These are phyloP conservation scores for Cliona cf. orientalis DNA, from an alignment of 37 sponge, comb jelly and placozoan species.

Conservation along the genomic window DNA sequence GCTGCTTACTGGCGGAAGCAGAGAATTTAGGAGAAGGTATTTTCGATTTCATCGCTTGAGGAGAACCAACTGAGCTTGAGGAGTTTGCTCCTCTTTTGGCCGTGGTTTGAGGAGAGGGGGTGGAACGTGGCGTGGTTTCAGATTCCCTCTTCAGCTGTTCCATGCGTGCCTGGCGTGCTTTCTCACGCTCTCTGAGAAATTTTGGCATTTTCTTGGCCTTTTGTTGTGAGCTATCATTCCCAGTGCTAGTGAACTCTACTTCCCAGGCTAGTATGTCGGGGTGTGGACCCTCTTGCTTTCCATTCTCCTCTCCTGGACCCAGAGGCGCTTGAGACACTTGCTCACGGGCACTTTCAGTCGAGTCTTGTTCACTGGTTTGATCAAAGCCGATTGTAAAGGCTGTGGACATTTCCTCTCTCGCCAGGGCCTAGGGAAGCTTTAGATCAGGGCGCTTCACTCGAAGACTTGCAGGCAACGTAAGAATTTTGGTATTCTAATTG, in stretches of 20 bases:
- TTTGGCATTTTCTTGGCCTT: constrained; percentile 28
- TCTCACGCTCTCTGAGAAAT: constrained; percentile 31
- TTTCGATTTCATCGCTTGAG: background rate
- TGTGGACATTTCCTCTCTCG: too few relatives aligned
- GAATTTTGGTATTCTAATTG: too few relatives aligned
- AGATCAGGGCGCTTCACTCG: too few relatives aligned
- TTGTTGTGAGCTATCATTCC: background rate
- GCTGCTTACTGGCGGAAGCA: background rate
- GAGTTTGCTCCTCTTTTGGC: background rate
- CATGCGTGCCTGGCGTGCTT: background rate
- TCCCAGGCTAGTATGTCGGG: constrained; percentile 22
- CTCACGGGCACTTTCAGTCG: background rate
- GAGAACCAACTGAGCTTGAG: background rate
- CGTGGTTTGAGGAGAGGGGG: background rate
- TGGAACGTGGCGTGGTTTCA: background rate
- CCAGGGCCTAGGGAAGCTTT: too few relatives aligned
- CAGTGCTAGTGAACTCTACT: constrained; percentile 13
- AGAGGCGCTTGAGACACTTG: too few relatives aligned
- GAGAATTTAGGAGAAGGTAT: background rate
- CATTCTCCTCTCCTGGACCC: constrained; percentile 3
- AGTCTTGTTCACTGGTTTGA: background rate
- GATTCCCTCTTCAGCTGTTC: constrained; percentile 4
- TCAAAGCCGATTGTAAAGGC: constrained; percentile 5
- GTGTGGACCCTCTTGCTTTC: background rate
- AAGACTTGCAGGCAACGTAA: too few relatives aligned